Conservation (phyloP, 2,888 invertebrate species). For the Protula sp. region DNA sequence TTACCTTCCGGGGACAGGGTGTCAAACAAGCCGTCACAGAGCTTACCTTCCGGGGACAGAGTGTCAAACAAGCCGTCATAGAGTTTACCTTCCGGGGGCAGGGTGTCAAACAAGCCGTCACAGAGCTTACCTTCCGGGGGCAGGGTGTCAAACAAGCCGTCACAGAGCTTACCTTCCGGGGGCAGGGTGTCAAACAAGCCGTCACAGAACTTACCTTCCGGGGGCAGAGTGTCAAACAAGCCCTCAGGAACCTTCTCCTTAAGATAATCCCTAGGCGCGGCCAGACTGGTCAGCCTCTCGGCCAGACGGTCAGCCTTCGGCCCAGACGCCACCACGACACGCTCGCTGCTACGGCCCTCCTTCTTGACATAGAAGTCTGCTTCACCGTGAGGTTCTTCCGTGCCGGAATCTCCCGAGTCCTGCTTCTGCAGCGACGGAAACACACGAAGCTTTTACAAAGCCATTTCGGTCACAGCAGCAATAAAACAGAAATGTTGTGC, state of each 20-base stretch:
- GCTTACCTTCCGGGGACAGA: too few relatives aligned
- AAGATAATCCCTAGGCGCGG: slow-evolving; percentile 59
- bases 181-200: too few relatives aligned
- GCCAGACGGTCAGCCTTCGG: slow-evolving; percentile 58
- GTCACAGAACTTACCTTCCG: slow-evolving; percentile 66
- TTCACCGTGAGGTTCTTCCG: slow-evolving; percentile 71
- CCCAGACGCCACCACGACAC: slow-evolving; percentile 4
- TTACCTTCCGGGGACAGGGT: too few relatives aligned
- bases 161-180: too few relatives aligned
- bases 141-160: too few relatives aligned
- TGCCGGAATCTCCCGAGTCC: slow-evolving; percentile 89
- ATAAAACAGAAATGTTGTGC: neutral
- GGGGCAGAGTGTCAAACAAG: slow-evolving; percentile 67
- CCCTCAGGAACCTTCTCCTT: slow-evolving; percentile 59
- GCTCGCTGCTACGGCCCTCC: slow-evolving; percentile 21
- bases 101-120: too few relatives aligned
- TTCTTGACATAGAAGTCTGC: slow-evolving; percentile 59
- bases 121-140: too few relatives aligned
- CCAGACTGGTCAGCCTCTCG: slow-evolving; percentile 62
- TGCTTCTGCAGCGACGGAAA: slow-evolving; percentile 59
- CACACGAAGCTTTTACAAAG: neutral
- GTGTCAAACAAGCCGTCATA: too few relatives aligned
- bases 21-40: too few relatives aligned
- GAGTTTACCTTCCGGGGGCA: too few relatives aligned
- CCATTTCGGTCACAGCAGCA: too few relatives aligned